Conservation (phyloP, 1,140 invertebrate genomes). For the Lepidotrigona ventralis region DNA sequence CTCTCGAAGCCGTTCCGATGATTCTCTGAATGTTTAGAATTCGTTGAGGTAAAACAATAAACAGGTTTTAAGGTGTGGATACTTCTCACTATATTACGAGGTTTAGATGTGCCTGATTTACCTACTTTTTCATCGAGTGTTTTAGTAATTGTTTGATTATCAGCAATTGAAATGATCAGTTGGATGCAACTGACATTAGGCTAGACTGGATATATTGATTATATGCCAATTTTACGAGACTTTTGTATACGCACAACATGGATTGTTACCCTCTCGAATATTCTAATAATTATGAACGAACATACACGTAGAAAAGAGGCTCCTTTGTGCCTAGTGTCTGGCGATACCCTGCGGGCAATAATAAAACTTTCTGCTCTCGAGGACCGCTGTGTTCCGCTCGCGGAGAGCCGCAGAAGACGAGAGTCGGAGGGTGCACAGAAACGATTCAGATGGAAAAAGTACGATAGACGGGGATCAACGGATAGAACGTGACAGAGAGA, state of each 20-base stretch:
- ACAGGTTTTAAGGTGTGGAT: too few species aligned
- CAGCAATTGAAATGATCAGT: too few species aligned
- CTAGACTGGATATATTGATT: too few species aligned
- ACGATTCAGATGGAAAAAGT: background rate
- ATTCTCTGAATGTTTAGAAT: background rate
- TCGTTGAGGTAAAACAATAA: background rate
- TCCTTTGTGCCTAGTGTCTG: background rate
- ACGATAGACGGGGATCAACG: constrained; percentile 4
- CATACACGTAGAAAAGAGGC: background rate
- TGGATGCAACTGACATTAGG: too few species aligned
- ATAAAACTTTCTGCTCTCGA: constrained; percentile 52
- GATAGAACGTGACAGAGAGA: constrained; percentile 21
- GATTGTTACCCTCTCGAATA: background rate
- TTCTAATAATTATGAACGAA: background rate
- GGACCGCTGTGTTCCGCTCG: constrained; percentile 47
- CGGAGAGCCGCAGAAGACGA: constrained; percentile 9
- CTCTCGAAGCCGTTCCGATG: background rate
- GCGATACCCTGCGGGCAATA: constrained; percentile 51
- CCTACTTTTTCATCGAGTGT: background rate
- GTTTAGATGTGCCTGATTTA: background rate
- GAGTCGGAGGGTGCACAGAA: constrained; percentile 12
- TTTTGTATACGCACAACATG: too few species aligned
- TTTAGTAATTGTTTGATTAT: background rate
- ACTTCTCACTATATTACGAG: too few species aligned
- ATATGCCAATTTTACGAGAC: too few species aligned